Base-by-base conservation (phyloP, 1,140 invertebrate genomes). In the Pseudomyrmex cubaensis region DNA sequence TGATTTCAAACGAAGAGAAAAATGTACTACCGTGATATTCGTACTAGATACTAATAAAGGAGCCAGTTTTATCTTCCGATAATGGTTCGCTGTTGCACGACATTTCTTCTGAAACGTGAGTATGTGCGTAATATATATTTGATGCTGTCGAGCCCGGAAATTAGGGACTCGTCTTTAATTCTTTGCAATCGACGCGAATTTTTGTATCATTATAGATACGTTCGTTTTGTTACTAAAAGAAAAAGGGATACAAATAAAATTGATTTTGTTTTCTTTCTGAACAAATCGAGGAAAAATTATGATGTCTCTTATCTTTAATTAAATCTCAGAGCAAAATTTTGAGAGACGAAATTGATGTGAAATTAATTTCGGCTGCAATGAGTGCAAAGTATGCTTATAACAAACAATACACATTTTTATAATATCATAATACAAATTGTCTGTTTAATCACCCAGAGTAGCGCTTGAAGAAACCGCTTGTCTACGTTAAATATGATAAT, bases 31-130 rank as follows among this genome's bases (percentile, higher is more conserved):
- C 66, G 76, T 70, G 66, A 70, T 35, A 35, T 72, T 72, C 76
- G 76, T 80, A 80, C 66, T 80, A 80, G 76, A 80, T 80, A 78
- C 5, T 78, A 80, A 80, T 80, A 80, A 72, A 80, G 54, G 44
- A 80, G 66, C 20, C 76, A 80, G 35, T 80, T 69, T 59, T 80
- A 80, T 20, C 76, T 80, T 80, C 54, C 76, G 76, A 80, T 59
- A 80, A 54, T 72, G 67, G 76, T 80, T 80, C 66, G 66, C 76
- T 80, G 76, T 80, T 80, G 76, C 66, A 80, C 54, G 54, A 80
- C 54, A n/a, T 50, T 46, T n/a, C 20, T 78, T 59, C 22, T 59
- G 12, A 63, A 25, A 7, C 35, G 59, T 75, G 57, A 4, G 61
- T 48, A 20, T 2, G 20, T 52, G 22, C 62, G 44, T 4, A 48